phyloP scores from a whole-genome alignment of 2,113 vertebrate genomes.

The Cebidichthys violaceus region DNA sequence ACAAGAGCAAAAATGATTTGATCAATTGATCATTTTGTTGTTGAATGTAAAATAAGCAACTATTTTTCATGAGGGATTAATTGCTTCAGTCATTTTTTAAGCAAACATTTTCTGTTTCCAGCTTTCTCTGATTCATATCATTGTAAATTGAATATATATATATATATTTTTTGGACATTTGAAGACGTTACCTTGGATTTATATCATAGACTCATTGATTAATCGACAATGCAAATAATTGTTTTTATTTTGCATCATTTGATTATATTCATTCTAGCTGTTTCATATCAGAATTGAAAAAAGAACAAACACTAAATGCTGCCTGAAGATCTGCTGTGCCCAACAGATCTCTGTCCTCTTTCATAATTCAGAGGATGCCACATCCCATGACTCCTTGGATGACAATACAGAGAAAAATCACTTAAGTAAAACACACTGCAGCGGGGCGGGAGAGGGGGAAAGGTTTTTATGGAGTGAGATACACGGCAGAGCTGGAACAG shows the following conservation, averaged over 20 bases:
- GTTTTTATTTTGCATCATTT: not conserved
- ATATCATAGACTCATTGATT: not conserved
- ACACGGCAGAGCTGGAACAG: conserved; percentile 19
- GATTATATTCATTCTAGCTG: not conserved
- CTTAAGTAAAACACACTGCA: conserved; percentile 59
- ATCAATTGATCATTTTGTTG: not conserved
- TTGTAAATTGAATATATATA: not conserved
- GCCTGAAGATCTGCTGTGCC: conserved; percentile 30
- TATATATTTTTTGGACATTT: not conserved
- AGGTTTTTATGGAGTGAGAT: conserved; percentile 36
- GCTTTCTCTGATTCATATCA: not conserved
- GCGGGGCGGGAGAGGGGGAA: not conserved
- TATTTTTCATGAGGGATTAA: not conserved
- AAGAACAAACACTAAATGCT: not conserved
- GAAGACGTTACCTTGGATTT: not conserved
- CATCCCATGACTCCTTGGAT: conserved; percentile 48
- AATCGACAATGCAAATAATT: not conserved
- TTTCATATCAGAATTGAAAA: conserved; percentile 14
- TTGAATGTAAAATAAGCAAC: not conserved
- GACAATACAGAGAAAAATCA: conserved; percentile 57
- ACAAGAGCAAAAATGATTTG: not conserved
- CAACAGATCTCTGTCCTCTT: conserved; percentile 48
- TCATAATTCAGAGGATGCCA: conserved; percentile 65
- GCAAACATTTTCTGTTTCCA: not conserved
- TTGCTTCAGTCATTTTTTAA: not conserved